Conservation (phyloP, 1,140 invertebrate species). For the Drosophila trapezifrons region DNA sequence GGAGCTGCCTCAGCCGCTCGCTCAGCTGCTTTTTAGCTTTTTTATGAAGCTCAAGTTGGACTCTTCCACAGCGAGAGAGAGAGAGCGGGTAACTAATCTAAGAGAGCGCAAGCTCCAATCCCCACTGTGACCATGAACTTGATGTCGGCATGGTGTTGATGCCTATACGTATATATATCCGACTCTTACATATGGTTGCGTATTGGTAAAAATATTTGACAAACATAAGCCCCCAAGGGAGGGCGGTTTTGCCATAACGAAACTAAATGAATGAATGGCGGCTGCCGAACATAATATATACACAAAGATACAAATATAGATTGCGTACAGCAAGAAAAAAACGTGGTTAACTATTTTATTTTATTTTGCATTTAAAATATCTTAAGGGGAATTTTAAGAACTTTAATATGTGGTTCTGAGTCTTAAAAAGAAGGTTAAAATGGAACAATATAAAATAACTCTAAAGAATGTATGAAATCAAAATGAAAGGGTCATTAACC, state of each 20-base stretch:
- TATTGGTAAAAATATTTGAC: slow-evolving; percentile 46
- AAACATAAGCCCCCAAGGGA: slow-evolving; percentile 35
- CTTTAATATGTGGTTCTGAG: no score
- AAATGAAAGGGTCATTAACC: no score
- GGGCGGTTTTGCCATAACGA: slow-evolving; percentile 27
- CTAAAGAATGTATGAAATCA: no score
- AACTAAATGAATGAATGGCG: slow-evolving; percentile 56
- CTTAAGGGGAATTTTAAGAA: not conserved
- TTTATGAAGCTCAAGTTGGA: slow-evolving; percentile 15
- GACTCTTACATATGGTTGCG: slow-evolving; percentile 24
- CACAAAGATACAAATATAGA: slow-evolving; percentile 16
- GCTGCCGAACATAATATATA: slow-evolving; percentile 10
- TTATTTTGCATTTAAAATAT: not conserved
- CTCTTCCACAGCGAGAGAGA: slow-evolving; percentile 2
- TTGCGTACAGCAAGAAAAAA: slow-evolving; percentile 5
- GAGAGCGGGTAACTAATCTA: not conserved
- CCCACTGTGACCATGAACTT: slow-evolving; percentile 71
- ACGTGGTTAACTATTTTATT: slow-evolving; percentile 1
- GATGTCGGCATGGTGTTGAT: slow-evolving; percentile 47
- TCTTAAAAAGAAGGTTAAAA: no score
- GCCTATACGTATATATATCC: slow-evolving; percentile 20
- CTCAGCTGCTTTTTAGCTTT: slow-evolving; percentile 41
- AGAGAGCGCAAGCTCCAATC: slow-evolving; percentile 48
- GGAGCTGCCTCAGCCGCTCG: slow-evolving; percentile 23
- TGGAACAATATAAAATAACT: no score